Evolutionary conservation across 2,113 vertebrate genomes (phyloP).

Genomic region (Tenebrosternarchus preto): DNA sequence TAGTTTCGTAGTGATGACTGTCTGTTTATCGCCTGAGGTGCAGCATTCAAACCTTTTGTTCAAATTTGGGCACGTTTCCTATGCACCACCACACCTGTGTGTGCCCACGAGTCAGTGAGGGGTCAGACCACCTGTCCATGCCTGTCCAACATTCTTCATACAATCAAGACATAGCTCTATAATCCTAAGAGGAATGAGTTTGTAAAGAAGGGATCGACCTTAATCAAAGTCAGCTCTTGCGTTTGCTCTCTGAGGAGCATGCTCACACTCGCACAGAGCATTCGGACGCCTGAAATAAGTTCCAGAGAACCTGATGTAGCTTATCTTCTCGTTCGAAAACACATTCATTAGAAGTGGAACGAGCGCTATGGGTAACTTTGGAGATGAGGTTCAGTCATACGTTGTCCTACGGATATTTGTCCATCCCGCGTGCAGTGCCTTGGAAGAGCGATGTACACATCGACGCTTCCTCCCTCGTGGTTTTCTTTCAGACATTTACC

Average conservation of each 20-base stretch:
- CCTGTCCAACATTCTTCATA: slow-evolving; percentile 56
- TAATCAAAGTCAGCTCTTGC: slow-evolving; percentile 44
- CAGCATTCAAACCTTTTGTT: slow-evolving; percentile 47
- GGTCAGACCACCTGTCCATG: slow-evolving; percentile 55
- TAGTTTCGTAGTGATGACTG: slow-evolving; percentile 21
- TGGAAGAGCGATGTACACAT: no score
- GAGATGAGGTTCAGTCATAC: neutral
- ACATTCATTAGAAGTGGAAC: neutral
- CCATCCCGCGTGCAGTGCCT: no score
- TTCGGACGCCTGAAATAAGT: neutral
- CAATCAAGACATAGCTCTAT: slow-evolving; percentile 48
- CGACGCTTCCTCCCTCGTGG: no score
- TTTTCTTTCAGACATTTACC: no score
- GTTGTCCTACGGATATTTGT: neutral
- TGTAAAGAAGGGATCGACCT: slow-evolving; percentile 45
- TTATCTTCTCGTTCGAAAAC: neutral
- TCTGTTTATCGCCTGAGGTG: slow-evolving; percentile 37
- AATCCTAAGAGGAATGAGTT: slow-evolving; percentile 50
- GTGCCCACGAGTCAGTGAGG: slow-evolving; percentile 54
- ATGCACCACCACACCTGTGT: slow-evolving; percentile 48
- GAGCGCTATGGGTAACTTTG: neutral
- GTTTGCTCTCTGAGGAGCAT: slow-evolving; percentile 42
- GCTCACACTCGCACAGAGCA: slow-evolving; percentile 29
- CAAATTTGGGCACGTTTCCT: slow-evolving; percentile 35
- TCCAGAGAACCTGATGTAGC: slow-evolving; percentile 20